phyloP scores from a whole-genome alignment of 2,113 vertebrate species.

The Lontra canadensis region DNA sequence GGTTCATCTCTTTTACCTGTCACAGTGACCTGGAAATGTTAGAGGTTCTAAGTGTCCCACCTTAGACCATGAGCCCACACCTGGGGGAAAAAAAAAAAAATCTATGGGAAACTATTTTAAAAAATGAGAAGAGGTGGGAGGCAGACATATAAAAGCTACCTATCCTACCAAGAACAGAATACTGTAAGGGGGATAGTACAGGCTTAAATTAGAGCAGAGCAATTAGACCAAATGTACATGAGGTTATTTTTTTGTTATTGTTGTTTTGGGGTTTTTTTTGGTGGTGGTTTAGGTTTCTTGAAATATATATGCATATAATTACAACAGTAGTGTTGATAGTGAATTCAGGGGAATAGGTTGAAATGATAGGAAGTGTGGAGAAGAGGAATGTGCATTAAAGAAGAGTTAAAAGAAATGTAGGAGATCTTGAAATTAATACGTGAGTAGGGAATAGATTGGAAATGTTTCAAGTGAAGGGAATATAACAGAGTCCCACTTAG shows the following conservation, averaged over 20 bases:
- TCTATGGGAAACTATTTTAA: neutral
- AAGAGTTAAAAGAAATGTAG: neutral
- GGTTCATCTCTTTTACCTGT: neutral
- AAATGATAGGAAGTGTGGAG: neutral
- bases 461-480: neutral
- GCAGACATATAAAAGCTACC: neutral
- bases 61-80: neutral
- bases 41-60: neutral
- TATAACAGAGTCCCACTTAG: neutral
- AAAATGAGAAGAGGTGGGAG: neutral
- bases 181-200: neutral
- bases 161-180: neutral
- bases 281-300: neutral
- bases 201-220: neutral
- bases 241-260: neutral
- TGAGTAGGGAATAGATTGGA: neutral
- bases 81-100: neutral
- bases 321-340: neutral
- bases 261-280: neutral
- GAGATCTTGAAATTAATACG: neutral
- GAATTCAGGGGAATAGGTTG: neutral
- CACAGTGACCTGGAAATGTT: neutral
- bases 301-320: neutral
- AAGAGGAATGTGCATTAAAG: neutral
- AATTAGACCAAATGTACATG: neutral